Percentiles rank a stretch among this genome's conserved stretches.
phyloP scores from a whole-genome alignment of 1,140 invertebrate genomes.

The Drosophila equinoxialis region DNA sequence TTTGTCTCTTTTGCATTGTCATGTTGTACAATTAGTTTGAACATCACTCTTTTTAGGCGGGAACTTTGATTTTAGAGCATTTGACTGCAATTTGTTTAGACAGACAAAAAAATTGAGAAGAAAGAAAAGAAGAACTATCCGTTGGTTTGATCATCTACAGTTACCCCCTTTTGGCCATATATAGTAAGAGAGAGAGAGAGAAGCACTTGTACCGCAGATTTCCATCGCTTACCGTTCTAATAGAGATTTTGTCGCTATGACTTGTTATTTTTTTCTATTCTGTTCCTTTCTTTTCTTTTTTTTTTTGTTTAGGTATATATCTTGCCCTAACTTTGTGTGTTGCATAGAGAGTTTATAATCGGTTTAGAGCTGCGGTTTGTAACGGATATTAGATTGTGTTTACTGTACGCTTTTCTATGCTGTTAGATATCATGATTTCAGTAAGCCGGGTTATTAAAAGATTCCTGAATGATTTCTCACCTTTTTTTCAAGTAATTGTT shows the following conservation, averaged over 20 bases:
- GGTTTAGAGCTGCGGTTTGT: slow-evolving; percentile 10
- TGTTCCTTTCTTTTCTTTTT: neutral
- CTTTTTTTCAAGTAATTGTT: too few relatives aligned
- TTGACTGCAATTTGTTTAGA: slow-evolving; percentile 52
- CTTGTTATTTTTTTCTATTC: slow-evolving; percentile 17
- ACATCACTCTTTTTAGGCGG: slow-evolving; percentile 30
- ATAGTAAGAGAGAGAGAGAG: slow-evolving; percentile 7
- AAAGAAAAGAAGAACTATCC: slow-evolving; percentile 40
- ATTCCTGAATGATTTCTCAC: too few relatives aligned
- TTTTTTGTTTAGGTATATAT: slow-evolving; percentile 18
- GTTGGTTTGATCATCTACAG: slow-evolving; percentile 62
- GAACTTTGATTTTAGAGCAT: slow-evolving; percentile 33
- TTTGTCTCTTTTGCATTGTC: slow-evolving; percentile 63
- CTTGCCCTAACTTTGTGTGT: neutral
- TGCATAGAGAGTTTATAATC: slow-evolving; percentile 20
- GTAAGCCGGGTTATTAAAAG: too few relatives aligned
- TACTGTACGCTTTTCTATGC: neutral
- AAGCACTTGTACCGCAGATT: slow-evolving; percentile 35
- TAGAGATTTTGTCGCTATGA: slow-evolving; percentile 12
- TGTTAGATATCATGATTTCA: too few relatives aligned
- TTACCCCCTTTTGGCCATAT: slow-evolving; percentile 56
- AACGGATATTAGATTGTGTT: slow-evolving; percentile 14
- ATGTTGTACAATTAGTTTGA: slow-evolving; percentile 68
- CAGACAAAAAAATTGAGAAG: slow-evolving; percentile 46
- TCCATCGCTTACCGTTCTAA: slow-evolving; percentile 56